These are phyloP conservation scores for Eurypyga helias DNA, from an alignment of 2,113 vertebrate species.

Conservation along the genomic window DNA sequence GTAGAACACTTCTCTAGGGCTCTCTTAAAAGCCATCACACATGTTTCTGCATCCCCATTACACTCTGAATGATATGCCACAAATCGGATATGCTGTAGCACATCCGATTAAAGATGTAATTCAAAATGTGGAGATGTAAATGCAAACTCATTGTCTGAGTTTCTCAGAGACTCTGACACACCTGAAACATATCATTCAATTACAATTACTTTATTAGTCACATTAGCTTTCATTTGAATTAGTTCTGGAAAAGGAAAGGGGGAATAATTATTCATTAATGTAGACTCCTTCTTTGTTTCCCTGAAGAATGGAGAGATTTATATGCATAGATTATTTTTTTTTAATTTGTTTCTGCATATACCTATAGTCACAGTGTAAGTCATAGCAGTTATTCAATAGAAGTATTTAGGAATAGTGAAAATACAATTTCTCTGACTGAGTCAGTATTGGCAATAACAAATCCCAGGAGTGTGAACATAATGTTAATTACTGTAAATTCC, in stretches of 20 bases:
- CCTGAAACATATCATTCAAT: neutral
- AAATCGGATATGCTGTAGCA: neutral
- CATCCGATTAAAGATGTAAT: neutral
- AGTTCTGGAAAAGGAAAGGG: neutral
- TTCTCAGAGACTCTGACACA: neutral
- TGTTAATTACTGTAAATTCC: neutral
- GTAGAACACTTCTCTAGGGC: conserved; percentile 52
- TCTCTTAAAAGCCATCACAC: conserved; percentile 53
- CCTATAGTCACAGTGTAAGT: neutral
- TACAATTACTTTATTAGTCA: conserved; percentile 20
- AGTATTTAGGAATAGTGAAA: neutral
- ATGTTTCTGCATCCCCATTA: conserved; percentile 27
- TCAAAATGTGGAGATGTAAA: neutral
- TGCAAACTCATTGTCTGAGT: neutral
- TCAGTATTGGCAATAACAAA: neutral
- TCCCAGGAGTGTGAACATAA: neutral
- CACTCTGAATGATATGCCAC: neutral
- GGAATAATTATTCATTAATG: neutral
- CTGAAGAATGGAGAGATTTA: neutral
- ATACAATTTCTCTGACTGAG: neutral
- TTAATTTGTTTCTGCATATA: neutral
- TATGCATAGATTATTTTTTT: neutral
- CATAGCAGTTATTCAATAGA: neutral
- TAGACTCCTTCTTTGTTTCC: neutral
- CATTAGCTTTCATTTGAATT: conserved; percentile 14